A percentile compares a stretch with the other conserved stretches of the same genome.
Conservation (phyloP, 2,888 invertebrate species). For the Drosophila kuntzei region DNA sequence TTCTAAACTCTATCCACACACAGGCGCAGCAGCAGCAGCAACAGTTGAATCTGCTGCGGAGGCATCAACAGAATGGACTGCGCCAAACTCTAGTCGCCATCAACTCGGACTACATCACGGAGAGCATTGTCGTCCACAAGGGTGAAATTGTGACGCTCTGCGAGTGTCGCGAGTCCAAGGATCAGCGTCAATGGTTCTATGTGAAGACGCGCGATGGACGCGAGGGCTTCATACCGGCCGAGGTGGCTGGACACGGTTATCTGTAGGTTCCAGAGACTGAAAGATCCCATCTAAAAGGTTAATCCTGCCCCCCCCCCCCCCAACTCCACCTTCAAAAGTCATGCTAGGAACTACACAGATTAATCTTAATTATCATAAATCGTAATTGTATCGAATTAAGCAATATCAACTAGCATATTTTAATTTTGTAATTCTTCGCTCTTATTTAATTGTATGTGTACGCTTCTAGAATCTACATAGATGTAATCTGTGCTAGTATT, state of each 20-base stretch:
- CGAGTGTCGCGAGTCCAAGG: conserved; percentile 87
- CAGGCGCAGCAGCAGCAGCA: conserved; percentile 34
- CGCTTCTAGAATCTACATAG: conserved; percentile 59
- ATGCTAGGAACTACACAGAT: conserved; percentile 16
- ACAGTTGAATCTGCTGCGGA: conserved; percentile 64
- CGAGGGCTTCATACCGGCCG: conserved; percentile 92
- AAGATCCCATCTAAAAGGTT: neutral
- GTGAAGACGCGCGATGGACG: conserved; percentile 89
- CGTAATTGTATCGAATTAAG: conserved; percentile 31
- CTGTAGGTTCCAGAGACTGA: conserved; percentile 86
- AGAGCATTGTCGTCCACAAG: conserved; percentile 88
- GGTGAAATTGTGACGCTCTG: conserved; percentile 92
- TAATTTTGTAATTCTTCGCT: conserved; percentile 29
- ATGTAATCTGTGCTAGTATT: conserved; percentile 63
- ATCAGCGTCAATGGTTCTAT: conserved; percentile 91
- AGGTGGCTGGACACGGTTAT: conserved; percentile 92
- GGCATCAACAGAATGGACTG: conserved; percentile 83
- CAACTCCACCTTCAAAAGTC: conserved; percentile 38
- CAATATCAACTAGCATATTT: conserved; percentile 32
- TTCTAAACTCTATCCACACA: neutral
- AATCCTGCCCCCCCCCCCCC: neutral
- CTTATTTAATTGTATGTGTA: conserved; percentile 33
- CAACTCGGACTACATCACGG: conserved; percentile 88
- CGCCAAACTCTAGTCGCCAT: conserved; percentile 91
- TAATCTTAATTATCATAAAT: conserved; percentile 15